Evolutionary conservation across 2,888 invertebrate species (phyloP).

Genomic region (Euphydryas editha): DNA sequence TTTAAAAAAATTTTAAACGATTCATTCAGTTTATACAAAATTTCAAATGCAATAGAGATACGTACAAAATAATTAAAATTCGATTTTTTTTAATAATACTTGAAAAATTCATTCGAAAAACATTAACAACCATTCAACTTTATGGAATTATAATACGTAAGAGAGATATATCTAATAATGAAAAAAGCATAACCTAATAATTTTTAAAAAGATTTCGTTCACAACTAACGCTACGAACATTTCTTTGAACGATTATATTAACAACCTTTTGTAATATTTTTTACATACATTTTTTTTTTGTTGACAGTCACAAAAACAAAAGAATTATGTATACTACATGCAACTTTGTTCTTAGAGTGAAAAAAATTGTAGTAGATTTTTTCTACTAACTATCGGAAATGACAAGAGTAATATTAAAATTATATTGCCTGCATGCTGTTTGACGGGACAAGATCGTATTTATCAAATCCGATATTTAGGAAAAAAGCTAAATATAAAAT

Average conservation of each 20-base stretch:
- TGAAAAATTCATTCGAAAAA: slow-evolving; percentile 26
- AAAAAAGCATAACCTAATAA: slow-evolving; percentile 60
- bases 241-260: slow-evolving; percentile 23
- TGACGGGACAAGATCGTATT: background rate
- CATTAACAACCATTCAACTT: slow-evolving; percentile 36
- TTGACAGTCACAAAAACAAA: background rate
- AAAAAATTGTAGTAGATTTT: background rate
- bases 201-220: slow-evolving; percentile 39
- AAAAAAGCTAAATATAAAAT: background rate
- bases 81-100: background rate
- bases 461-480: slow-evolving; percentile 4
- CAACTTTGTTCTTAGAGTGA: background rate
- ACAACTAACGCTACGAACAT: slow-evolving; percentile 16
- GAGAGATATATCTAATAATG: background rate
- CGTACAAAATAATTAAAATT: slow-evolving; percentile 19
- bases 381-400: background rate
- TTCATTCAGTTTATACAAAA: background rate
- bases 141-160: slow-evolving; percentile 14
- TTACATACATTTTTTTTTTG: background rate
- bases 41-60: slow-evolving; percentile 2
- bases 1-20: background rate
- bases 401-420: background rate
- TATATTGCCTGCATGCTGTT: background rate
- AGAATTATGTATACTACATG: background rate
- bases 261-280: background rate